phyloP scores from a whole-genome alignment of 2,113 vertebrate genomes.

The Elephantulus edwardii region DNA sequence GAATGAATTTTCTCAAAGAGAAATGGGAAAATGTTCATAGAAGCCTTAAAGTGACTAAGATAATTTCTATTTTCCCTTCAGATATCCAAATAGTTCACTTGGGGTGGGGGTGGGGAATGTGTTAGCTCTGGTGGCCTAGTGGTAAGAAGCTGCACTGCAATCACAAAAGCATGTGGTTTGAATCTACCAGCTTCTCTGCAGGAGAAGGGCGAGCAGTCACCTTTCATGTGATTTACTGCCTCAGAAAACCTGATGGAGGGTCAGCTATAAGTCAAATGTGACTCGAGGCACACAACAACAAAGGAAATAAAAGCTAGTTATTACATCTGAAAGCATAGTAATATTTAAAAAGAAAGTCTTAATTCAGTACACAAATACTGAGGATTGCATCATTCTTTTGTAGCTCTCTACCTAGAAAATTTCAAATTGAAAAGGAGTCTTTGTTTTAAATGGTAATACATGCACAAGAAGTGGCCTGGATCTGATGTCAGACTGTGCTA shows the following conservation, averaged over 20 bases:
- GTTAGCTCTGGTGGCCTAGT: too few relatives aligned
- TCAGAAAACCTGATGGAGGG: too few relatives aligned
- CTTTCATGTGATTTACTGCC: too few relatives aligned
- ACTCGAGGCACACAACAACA: background rate
- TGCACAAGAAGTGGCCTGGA: background rate
- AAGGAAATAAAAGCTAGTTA: conserved; percentile 38
- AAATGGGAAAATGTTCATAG: background rate
- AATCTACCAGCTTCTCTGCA: too few relatives aligned
- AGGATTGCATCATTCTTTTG: conserved; percentile 5
- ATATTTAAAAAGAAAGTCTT: conserved; percentile 55
- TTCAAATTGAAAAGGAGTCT: conserved; percentile 39
- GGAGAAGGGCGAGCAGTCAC: too few relatives aligned
- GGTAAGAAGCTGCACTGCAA: too few relatives aligned
- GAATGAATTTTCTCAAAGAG: conserved; percentile 23
- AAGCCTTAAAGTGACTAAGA: background rate
- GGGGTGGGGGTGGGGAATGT: too few relatives aligned
- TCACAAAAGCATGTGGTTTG: too few relatives aligned
- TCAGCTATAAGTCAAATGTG: too few relatives aligned
- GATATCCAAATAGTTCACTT: background rate
- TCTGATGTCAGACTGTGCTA: background rate
- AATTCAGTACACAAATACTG: background rate
- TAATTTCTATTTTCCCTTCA: background rate
- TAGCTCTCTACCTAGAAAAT: conserved; percentile 2
- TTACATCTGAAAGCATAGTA: conserved; percentile 35
- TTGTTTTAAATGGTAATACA: conserved; percentile 27